Percentiles rank a stretch among this genome's conserved stretches.
These are phyloP conservation scores for Dorcus hopei DNA, from an alignment of 2,888 invertebrate genomes.

Conservation along the genomic window DNA sequence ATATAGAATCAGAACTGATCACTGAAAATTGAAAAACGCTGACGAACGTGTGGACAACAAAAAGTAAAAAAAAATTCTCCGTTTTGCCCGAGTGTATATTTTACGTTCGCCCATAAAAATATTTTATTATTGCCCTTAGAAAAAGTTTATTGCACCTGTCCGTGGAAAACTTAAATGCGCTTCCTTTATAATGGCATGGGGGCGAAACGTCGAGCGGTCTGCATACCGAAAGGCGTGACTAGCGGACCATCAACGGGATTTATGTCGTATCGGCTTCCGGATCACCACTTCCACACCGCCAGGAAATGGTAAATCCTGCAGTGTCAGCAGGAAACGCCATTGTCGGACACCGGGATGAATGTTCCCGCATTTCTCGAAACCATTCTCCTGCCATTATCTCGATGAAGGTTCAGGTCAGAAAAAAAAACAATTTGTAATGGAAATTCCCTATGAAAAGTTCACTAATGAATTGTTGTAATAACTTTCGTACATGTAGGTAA, in stretches of 20 bases:
- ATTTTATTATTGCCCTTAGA: neutral
- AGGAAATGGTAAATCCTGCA: slow-evolving; percentile 34
- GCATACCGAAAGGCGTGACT: slow-evolving; percentile 15
- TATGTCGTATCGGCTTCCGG: slow-evolving; percentile 28
- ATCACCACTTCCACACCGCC: slow-evolving; percentile 23
- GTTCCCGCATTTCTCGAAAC: slow-evolving; percentile 16
- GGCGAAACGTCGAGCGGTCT: neutral
- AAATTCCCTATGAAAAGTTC: too few species aligned
- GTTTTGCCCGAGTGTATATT: neutral
- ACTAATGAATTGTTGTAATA: too few species aligned
- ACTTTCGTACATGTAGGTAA: too few species aligned
- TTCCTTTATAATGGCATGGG: neutral
- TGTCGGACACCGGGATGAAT: slow-evolving; percentile 24
- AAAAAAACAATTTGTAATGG: too few species aligned
- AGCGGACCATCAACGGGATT: slow-evolving; percentile 28
- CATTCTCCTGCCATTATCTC: neutral
- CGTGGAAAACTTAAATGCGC: neutral
- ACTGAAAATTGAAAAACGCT: too few species aligned
- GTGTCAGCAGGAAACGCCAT: slow-evolving; percentile 31
- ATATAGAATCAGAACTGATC: too few species aligned
- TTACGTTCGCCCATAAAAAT: neutral
- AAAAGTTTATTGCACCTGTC: slow-evolving; percentile 2
- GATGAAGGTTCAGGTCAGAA: too few species aligned
- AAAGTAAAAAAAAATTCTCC: too few species aligned
- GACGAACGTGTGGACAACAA: too few species aligned